Conservation (phyloP, 2,888 invertebrate genomes). For the Caenorhabditis sp. region DNA sequence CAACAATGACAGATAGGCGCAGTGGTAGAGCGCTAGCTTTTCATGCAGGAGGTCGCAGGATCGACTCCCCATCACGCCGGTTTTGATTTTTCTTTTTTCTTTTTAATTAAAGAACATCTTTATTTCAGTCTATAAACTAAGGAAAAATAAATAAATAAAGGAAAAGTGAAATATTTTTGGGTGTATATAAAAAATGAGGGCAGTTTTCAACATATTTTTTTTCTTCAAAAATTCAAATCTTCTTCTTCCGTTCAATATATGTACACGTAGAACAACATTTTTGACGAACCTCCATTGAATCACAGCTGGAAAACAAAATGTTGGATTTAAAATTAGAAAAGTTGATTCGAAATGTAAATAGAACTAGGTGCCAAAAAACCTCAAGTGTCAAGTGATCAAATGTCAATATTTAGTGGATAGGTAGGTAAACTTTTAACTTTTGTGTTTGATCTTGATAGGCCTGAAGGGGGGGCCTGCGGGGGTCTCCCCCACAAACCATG, state of each 20-base stretch:
- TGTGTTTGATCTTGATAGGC: too few relatives aligned
- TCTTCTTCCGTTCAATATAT: constrained; percentile 31
- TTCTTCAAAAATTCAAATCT: neutral
- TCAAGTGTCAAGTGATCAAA: neutral
- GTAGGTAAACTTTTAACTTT: neutral
- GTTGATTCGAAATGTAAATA: neutral
- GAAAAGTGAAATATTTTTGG: neutral
- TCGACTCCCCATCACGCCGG: too few relatives aligned
- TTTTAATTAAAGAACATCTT: too few relatives aligned
- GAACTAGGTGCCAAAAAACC: neutral
- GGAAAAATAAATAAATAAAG: neutral
- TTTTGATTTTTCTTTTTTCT: too few relatives aligned
- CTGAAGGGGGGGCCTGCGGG: too few relatives aligned
- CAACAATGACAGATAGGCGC: too few relatives aligned
- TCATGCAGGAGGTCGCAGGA: too few relatives aligned
- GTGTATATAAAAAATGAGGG: too few relatives aligned
- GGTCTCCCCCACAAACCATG: too few relatives aligned
- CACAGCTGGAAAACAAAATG: constrained; percentile 59
- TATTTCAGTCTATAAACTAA: too few relatives aligned
- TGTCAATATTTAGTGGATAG: neutral
- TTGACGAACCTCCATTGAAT: constrained; percentile 58
- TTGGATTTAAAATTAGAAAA: neutral
- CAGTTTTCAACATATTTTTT: neutral
- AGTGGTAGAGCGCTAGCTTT: too few relatives aligned
- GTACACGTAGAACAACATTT: constrained; percentile 62